Evolutionary conservation across 30 jellyfish, hydroid and myxozoan species (phyloP).

Genomic region (Hydractinia symbiolongicarpus): DNA sequence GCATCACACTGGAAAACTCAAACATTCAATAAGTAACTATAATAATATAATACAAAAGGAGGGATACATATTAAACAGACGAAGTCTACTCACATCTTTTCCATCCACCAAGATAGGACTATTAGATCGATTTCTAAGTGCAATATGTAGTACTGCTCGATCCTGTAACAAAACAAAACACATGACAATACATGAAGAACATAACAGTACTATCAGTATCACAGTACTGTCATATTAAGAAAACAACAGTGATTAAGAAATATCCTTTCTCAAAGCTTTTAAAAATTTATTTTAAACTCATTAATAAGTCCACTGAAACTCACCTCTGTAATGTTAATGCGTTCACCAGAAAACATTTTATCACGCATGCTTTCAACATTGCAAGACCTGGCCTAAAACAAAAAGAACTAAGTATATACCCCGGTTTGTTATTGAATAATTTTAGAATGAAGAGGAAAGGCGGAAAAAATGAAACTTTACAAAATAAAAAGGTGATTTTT

Average conservation of each 20-base stretch:
- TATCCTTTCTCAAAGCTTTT: too few species aligned
- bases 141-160: conserved; percentile 94
- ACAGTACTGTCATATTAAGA: too few species aligned
- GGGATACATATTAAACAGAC: not conserved
- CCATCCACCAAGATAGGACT: conserved; percentile 92
- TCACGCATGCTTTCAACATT: conserved; percentile 80
- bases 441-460: too few species aligned
- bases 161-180: conserved; percentile 33
- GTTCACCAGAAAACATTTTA: conserved; percentile 85
- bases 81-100: conserved; percentile 49
- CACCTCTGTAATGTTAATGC: conserved; percentile 95
- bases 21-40: not conserved
- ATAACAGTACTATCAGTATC: too few species aligned
- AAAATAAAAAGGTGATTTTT: not conserved
- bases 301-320: not conserved
- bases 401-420: not conserved
- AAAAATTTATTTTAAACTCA: too few species aligned
- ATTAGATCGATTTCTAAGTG: conserved; percentile 88
- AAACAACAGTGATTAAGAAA: too few species aligned
- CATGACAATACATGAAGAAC: not conserved
- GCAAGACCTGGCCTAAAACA: conserved; percentile 61
- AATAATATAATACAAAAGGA: not conserved
- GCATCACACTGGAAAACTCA: not conserved
- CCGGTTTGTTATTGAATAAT: not conserved
- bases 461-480: too few species aligned